These are phyloP conservation scores for Phrynocephalus guinanensis DNA, from an alignment of 2,797 vertebrate genomes.

Conservation along the genomic window DNA sequence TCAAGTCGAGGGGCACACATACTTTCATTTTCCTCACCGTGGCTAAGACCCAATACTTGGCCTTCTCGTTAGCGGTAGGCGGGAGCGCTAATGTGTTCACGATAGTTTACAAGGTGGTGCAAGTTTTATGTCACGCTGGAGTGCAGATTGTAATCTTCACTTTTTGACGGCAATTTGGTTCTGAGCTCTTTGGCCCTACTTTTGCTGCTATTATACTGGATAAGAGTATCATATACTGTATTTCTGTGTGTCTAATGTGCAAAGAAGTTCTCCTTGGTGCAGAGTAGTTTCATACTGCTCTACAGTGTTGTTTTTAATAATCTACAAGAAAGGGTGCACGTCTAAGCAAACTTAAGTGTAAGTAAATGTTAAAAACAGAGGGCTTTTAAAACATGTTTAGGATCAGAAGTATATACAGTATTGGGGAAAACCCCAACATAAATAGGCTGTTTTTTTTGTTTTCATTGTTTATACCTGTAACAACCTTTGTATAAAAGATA, in stretches of 20 bases:
- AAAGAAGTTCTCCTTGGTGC: not conserved
- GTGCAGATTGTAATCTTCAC: not conserved
- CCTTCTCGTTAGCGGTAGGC: not conserved
- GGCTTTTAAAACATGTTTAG: not conserved
- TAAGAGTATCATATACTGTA: too few relatives aligned
- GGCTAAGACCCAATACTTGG: not conserved
- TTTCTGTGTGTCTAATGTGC: not conserved
- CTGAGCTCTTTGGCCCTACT: too few relatives aligned
- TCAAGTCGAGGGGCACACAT: not conserved
- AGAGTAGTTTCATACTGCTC: not conserved
- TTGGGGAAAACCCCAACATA: too few relatives aligned
- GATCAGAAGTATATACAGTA: too few relatives aligned
- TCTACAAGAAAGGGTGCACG: not conserved
- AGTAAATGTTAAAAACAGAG: not conserved
- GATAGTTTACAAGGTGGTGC: too few relatives aligned
- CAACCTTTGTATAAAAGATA: not conserved
- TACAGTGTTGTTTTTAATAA: not conserved
- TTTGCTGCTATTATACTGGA: not conserved
- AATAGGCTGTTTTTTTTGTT: too few relatives aligned
- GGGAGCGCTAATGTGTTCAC: not conserved
- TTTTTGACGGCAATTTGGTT: too few relatives aligned
- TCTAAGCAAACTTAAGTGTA: not conserved
- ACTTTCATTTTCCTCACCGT: not conserved
- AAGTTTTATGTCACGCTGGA: not conserved
- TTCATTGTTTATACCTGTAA: not conserved